phyloP scores from a whole-genome alignment of 2,113 vertebrate genomes.

The Naja naja region DNA sequence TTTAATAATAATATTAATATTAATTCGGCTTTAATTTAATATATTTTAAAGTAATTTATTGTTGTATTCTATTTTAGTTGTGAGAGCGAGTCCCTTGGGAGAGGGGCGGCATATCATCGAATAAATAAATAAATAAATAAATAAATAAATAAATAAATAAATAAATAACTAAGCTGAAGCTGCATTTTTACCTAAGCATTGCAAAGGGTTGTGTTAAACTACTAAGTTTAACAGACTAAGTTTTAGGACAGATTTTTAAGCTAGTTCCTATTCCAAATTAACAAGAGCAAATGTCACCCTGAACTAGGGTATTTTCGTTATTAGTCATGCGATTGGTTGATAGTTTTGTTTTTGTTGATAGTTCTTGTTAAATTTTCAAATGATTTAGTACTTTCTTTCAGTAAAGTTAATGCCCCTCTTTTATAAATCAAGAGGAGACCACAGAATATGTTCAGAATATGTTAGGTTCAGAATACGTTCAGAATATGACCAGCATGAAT shows the following conservation, averaged over 20 bases:
- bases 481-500: not conserved
- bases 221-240: not conserved
- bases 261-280: conserved; percentile 2
- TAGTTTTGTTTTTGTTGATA: not conserved
- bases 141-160: too few species aligned
- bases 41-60: too few species aligned
- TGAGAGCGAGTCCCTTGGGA: too few species aligned
- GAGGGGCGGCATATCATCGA: too few species aligned
- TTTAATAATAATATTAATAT: too few species aligned
- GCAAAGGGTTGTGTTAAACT: not conserved
- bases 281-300: not conserved
- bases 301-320: not conserved
- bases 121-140: too few species aligned
- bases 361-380: not conserved
- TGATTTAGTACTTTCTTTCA: not conserved
- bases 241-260: not conserved
- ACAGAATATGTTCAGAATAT: not conserved
- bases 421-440: not conserved
- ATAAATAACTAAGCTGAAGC: too few species aligned
- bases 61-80: too few species aligned
- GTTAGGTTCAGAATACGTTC: not conserved
- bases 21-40: too few species aligned
- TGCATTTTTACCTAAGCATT: not conserved
- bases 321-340: conserved; percentile 2
- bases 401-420: not conserved